Evolutionary conservation across 2,888 invertebrate species (phyloP).

Genomic region (Melikaiella ostensackeni): DNA sequence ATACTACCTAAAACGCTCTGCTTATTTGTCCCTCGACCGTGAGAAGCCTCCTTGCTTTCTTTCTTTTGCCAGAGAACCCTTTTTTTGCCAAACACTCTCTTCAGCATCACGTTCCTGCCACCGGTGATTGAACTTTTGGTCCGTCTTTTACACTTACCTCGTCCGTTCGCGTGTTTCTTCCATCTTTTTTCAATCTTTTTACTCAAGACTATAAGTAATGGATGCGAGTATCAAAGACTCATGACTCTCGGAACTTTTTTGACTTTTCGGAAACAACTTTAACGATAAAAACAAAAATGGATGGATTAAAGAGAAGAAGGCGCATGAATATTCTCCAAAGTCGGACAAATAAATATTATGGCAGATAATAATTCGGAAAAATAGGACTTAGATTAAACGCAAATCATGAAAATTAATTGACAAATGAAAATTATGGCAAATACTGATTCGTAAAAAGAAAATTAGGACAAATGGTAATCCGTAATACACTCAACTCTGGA

Average conservation of each 20-base stretch:
- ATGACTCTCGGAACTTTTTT: conserved; percentile 23
- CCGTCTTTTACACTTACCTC: conserved; percentile 53
- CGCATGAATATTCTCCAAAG: too few species aligned
- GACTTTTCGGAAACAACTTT: conserved; percentile 32
- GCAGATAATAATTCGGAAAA: too few species aligned
- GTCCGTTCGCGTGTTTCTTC: conserved; percentile 62
- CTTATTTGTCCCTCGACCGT: conserved; percentile 53
- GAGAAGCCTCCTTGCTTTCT: conserved; percentile 50
- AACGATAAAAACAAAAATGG: conserved; percentile 1
- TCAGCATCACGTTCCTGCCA: conserved; percentile 51
- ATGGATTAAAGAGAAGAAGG: neutral
- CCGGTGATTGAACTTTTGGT: conserved; percentile 77
- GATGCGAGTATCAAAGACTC: conserved; percentile 9
- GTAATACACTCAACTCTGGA: too few species aligned
- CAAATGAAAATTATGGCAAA: too few species aligned
- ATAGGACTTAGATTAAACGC: too few species aligned
- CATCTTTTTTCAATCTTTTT: conserved; percentile 43
- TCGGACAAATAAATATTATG: too few species aligned
- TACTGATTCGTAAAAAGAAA: too few species aligned
- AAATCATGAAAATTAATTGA: too few species aligned
- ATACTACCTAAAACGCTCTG: conserved; percentile 52
- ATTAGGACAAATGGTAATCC: too few species aligned
- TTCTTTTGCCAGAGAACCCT: conserved; percentile 12
- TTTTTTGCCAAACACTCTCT: conserved; percentile 43
- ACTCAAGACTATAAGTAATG: conserved; percentile 2